These are phyloP conservation scores for Mus spicilegus DNA, from an alignment of 2,113 vertebrate species.

Conservation along the genomic window DNA sequence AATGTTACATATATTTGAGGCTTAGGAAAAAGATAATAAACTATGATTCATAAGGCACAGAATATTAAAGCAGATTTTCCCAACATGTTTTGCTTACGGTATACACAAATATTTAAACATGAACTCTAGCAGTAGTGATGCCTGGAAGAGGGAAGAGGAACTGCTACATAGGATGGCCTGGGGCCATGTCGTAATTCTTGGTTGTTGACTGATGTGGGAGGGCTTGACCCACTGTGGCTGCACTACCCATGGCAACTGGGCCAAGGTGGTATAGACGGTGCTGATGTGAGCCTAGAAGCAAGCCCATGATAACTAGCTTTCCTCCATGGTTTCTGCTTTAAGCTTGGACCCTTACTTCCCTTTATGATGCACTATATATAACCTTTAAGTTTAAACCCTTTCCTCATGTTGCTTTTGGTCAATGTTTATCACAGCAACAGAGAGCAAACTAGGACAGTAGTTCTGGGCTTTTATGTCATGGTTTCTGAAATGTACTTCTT, in stretches of 20 bases:
- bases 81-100: conserved; percentile 22
- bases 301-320: background rate
- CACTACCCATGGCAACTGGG: background rate
- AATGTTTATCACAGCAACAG: background rate
- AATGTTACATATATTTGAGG: background rate
- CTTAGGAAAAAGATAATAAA: background rate
- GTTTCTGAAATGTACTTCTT: background rate
- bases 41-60: background rate
- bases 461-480: conserved; percentile 43
- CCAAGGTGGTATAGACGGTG: too few relatives aligned
- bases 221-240: too few relatives aligned
- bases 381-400: background rate
- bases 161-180: background rate
- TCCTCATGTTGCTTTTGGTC: background rate
- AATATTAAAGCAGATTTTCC: conserved; percentile 4
- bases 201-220: background rate
- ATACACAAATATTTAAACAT: conserved; percentile 41
- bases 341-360: too few relatives aligned
- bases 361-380: background rate
- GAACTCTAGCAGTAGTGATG: background rate
- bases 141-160: background rate
- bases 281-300: background rate
- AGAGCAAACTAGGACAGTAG: background rate
- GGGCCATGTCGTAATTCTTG: background rate
- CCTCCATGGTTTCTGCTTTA: background rate